Base-by-base conservation (phyloP, 2,888 invertebrate genomes). In the Trissoscelio sp. region DNA sequence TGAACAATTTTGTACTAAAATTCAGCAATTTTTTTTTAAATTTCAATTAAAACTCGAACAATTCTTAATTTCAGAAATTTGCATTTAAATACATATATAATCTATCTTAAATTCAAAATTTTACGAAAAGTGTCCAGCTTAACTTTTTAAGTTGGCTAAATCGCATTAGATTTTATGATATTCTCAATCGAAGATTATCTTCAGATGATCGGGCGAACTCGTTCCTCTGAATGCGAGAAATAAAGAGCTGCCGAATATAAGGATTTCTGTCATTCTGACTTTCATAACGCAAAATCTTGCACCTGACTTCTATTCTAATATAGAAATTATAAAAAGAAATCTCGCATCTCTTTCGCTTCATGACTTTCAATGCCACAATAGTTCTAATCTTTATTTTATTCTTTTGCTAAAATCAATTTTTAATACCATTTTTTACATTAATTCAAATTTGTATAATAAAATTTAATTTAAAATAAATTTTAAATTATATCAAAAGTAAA, bases 81-180 rank as follows among this genome's bases (percentile, higher is more conserved):
- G 37, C 44, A 62, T 73, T 44, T 53, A 42, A 73, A 60, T 34
- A 14, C 14, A n/a, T 22, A 42, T 12, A 39, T 60, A 51, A 51
- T 72, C 60, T 16, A 9, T 48, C 42, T 22, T 18, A 0, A 5
- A 11, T 0, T 20, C 22, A 12, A 6, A 46, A 1, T 28, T 37
- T 51, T 20, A 31, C 62, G 73, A 73, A 73, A 53, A 62, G 51
- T 3, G 28, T 53, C 22, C 28, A 72, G 83, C 70, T 78, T 80
- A 78, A 83, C 80, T 80, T 83, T 83, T 80, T 78, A 83, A 80
- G 78, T 80, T 83, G 58, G 37, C 42, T 58, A 77, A 79, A 82
- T 82, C 82, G 79, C 64, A 79, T 79, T 82, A 79, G 62, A 57
- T 69, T 20, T 64, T 34, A 48, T 60, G 24, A 53, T 37, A 75